These are phyloP conservation scores for Noturus placidus DNA, from an alignment of 2,113 vertebrate genomes.

Conservation along the genomic window DNA sequence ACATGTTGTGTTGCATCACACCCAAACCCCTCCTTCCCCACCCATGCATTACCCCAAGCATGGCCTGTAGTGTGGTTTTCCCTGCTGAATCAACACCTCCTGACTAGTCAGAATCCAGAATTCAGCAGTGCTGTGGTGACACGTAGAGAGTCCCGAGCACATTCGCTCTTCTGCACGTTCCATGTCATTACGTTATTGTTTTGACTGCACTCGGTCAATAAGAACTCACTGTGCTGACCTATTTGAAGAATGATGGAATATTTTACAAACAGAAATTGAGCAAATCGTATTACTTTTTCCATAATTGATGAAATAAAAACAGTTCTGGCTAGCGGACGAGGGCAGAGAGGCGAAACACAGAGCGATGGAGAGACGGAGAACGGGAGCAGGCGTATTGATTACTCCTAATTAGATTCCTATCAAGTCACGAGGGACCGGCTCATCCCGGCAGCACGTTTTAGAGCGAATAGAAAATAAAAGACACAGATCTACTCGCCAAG, in stretches of 20 bases:
- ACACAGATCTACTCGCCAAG: slow-evolving; percentile 60
- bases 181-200: background rate
- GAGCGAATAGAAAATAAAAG: slow-evolving; percentile 58
- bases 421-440: slow-evolving; percentile 67
- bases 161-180: background rate
- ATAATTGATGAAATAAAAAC: slow-evolving; percentile 26
- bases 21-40: background rate
- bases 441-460: slow-evolving; percentile 71
- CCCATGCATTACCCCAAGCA: no score
- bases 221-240: background rate
- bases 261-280: slow-evolving; percentile 17
- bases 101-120: background rate
- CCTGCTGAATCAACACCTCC: background rate
- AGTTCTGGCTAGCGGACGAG: slow-evolving; percentile 13
- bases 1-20: background rate
- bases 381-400: slow-evolving; percentile 72
- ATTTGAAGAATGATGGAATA: slow-evolving; percentile 12
- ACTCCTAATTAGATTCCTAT: slow-evolving; percentile 78
- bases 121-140: background rate
- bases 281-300: slow-evolving; percentile 4
- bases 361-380: slow-evolving; percentile 8
- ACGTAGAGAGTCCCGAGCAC: background rate
- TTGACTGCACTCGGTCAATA: background rate
- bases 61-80: background rate
- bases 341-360: slow-evolving; percentile 5